These are phyloP conservation scores for Eueremaeus valkanovi DNA, from an alignment of 2,888 invertebrate species.

Conservation along the genomic window DNA sequence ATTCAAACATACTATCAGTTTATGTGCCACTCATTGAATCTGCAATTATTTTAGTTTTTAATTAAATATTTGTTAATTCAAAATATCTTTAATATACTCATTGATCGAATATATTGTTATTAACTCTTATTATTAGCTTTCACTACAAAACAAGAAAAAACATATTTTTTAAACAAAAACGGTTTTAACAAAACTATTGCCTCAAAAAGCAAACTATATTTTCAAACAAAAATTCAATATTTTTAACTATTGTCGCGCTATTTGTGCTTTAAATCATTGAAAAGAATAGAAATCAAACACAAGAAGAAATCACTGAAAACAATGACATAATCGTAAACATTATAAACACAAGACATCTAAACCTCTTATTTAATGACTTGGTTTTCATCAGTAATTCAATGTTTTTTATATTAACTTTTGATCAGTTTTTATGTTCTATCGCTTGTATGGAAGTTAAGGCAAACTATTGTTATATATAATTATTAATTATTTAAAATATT, in stretches of 20 bases:
- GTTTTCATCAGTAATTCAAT: background rate
- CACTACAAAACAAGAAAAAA: background rate
- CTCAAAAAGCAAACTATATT: background rate
- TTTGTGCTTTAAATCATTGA: background rate
- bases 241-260: background rate
- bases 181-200: background rate
- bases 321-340: no score
- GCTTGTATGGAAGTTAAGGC: background rate
- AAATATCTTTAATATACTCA: background rate
- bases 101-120: background rate
- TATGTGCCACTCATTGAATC: slow-evolving; percentile 5
- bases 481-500: background rate
- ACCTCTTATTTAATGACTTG: slow-evolving; percentile 1
- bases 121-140: background rate
- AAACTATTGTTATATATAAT: slow-evolving; percentile 22
- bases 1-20: background rate
- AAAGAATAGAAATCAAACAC: background rate
- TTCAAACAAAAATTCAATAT: background rate
- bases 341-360: background rate
- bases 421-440: background rate
- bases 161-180: background rate
- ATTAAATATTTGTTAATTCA: background rate
- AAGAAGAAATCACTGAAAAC: background rate
- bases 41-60: background rate
- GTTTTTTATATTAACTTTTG: background rate